phyloP scores from a whole-genome alignment of 2,888 invertebrate genomes.

The Melanophora roralis region DNA sequence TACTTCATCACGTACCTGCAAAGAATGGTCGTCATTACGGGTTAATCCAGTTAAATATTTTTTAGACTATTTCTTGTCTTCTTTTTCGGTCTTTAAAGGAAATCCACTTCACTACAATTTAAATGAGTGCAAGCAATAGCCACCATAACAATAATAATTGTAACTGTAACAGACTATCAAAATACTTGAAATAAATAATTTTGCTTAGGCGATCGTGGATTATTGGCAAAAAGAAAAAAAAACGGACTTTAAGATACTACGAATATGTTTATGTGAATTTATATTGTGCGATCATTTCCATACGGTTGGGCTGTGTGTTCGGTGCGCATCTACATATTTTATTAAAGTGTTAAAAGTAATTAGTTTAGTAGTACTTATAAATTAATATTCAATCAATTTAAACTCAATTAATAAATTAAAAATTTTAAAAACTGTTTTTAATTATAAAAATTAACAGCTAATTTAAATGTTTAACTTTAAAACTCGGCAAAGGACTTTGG shows the following conservation, averaged over 20 bases:
- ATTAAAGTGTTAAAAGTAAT: background rate
- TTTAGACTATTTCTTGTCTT: conserved; percentile 51
- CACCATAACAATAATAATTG: conserved; percentile 22
- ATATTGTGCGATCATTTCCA: conserved; percentile 12
- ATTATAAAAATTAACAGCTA: background rate
- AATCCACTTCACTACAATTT: conserved; percentile 67
- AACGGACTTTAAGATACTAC: background rate
- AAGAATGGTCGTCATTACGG: conserved; percentile 65
- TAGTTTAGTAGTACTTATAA: conserved; percentile 20
- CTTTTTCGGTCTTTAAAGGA: conserved; percentile 53
- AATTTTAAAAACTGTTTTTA: too few relatives aligned
- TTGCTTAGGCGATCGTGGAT: conserved; percentile 20
- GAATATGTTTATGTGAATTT: background rate
- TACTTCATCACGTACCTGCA: conserved; percentile 66
- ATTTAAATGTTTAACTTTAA: background rate
- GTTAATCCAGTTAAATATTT: conserved; percentile 57
- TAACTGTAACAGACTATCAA: conserved; percentile 36
- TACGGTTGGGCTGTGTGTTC: background rate
- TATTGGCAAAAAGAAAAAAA: background rate
- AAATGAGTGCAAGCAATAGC: conserved; percentile 52
- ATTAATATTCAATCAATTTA: background rate
- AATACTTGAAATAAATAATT: conserved; percentile 31
- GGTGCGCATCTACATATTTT: background rate
- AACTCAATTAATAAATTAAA: background rate
- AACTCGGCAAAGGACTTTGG: background rate